Base-by-base conservation (phyloP, 1,140 invertebrate species). In the Lasioglossum baleicum region DNA sequence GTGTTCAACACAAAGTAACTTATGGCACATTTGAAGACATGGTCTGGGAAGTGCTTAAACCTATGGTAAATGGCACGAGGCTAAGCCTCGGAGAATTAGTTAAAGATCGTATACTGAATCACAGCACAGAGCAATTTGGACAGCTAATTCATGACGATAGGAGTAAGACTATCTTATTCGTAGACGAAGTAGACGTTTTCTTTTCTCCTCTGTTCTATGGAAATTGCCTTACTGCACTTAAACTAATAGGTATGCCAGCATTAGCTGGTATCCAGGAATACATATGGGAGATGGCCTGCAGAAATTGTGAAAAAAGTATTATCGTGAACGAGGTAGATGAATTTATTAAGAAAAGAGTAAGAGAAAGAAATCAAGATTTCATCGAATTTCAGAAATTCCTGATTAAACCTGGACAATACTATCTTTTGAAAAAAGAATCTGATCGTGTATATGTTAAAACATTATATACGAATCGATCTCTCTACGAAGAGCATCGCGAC, bases 131-230 rank as follows among this genome's bases (percentile, higher is more conserved):
- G n/a, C 67, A 69, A 69, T 11, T 7, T 56, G 67, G 48, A 2
- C 44, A 69, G 48, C 31, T 69, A 31, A 56, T 56, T 6, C 0
- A 69, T 31, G 13, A 53, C 3, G 44, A 69, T 31, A 31, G 35
- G n/a, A 53, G n/a, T 56, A 53, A 69, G 17, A 69, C 44, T 69
- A 69, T 53, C 51, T 69, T 69, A 53, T 31, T 69, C 31, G 56
- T 69, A 53, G 67, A 69, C 15, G 67, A 69, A 53, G 67, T 69
- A 56, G 67, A 69, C 13, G 67, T 69, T 69, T 69, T 69, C 13
- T 69, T 69, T 69, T 69, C 67, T 69, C n/a, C 56, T 56, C 48
- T 20, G 13, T 69, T 56, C 22, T 69, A 69, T 31, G 67, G 67
- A 8, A 69, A 53, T 53, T 22, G n/a, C 7, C 56, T 56, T 69